Evolutionary conservation across 2,888 invertebrate genomes (phyloP), one percentile per base, ranked within the genome.

Genomic region (Yponomeuta evonymella): DNA sequence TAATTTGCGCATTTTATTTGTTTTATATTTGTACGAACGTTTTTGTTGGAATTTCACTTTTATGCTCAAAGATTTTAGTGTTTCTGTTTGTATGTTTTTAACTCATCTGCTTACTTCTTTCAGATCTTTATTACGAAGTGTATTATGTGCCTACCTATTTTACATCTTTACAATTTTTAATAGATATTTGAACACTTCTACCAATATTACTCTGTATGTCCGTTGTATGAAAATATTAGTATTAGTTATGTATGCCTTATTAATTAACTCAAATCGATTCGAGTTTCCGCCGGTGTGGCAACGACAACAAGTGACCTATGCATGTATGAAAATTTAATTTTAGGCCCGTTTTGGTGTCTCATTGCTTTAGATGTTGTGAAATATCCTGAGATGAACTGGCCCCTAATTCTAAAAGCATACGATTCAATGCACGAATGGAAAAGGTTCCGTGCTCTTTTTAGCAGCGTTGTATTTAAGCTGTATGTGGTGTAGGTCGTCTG

Each of bases 361-460:
- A 79, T 84, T 81, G 87, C 86, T 85, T 86, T 84, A 78, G 80
- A 78, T 83, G 84, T 85, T 82, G 81, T 83, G 81, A 83, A 78
- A 80, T 78, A 77, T 67, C 70, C 51, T 58, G 51, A 15, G 51
- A 58, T 58, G 51, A 43, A 58, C 51, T 58, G 51, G 51, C 15
- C 51, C 51, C 15, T 15, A 8, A 58, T 58, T 15, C 15, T 58
- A 58, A 58, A 58, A 15, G 51, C 51, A 58, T 58, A 43, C 43
- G 43, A 43, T 43, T 43, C 43, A 43, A 43, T 8, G 43, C 43
- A 43, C 43, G 43, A 43, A 43, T 43, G 43, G 43, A 43, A 43
- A 43, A 43, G 8, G 3, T 43, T 6, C 43, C 43, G 43, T 43
- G 43, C 43, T 8, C 43, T 8, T 43, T 43, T 43, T 8, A 8